phyloP scores from a whole-genome alignment of 2,797 vertebrate genomes.

The Fundulus diaphanus region DNA sequence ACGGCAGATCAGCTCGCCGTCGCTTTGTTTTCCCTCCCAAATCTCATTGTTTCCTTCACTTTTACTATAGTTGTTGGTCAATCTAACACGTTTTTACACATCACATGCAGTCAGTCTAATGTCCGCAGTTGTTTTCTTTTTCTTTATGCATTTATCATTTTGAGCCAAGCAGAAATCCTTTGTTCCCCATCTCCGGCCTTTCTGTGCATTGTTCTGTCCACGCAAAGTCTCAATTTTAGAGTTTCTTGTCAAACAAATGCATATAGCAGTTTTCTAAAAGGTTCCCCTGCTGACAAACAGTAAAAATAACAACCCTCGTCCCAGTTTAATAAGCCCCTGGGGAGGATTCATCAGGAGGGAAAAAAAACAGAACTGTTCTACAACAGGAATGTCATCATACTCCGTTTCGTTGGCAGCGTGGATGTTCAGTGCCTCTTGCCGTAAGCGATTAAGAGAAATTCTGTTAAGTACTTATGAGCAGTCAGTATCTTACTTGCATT shows the following conservation, averaged over 20 bases:
- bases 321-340: too few relatives aligned
- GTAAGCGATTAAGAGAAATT: background rate
- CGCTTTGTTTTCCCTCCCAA: background rate
- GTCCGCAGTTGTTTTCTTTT: background rate
- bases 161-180: too few relatives aligned
- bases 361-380: too few relatives aligned
- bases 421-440: background rate
- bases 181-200: too few relatives aligned
- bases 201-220: background rate
- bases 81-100: too few relatives aligned
- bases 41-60: background rate
- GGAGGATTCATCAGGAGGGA: too few relatives aligned
- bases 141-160: background rate
- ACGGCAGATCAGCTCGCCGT: background rate
- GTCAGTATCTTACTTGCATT: background rate
- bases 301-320: background rate
- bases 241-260: background rate
- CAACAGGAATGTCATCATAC: too few relatives aligned
- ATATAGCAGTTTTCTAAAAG: background rate
- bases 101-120: background rate
- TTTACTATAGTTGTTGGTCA: background rate
- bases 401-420: background rate
- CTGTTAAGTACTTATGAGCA: background rate
- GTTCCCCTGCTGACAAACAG: background rate
- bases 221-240: background rate